A percentile compares a stretch with the other conserved stretches of the same genome.
Conservation (phyloP, 2,888 invertebrate species). For the Gibbula magus region DNA sequence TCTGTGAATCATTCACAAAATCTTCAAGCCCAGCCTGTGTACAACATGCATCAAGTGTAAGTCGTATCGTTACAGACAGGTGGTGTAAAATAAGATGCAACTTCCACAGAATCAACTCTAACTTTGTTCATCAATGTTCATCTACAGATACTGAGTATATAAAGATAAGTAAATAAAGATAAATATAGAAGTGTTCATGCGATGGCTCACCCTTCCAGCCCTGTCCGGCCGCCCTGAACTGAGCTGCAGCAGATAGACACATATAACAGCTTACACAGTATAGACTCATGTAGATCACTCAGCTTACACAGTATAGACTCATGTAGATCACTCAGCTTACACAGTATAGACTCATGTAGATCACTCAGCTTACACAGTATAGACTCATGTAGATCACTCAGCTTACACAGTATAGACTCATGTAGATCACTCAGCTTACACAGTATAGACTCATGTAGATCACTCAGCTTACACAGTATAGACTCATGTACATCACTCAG, state of each 20-base stretch:
- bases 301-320: background rate
- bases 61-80: too few species aligned
- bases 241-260: slow-evolving; percentile 7
- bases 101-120: too few species aligned
- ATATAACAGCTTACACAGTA: background rate
- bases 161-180: background rate
- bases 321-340: background rate
- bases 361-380: background rate
- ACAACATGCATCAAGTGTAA: background rate
- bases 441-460: background rate
- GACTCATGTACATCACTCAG: background rate
- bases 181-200: background rate
- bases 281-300: background rate
- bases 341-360: too few species aligned
- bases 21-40: background rate
- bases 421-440: too few species aligned
- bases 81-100: too few species aligned
- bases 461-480: background rate
- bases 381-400: background rate
- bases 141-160: background rate
- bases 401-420: background rate
- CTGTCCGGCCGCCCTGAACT: slow-evolving; percentile 1
- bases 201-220: slow-evolving; percentile 8
- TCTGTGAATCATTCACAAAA: too few species aligned
- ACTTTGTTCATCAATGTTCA: too few species aligned